Evolutionary conservation across 2,113 vertebrate genomes (phyloP), one percentile per base, ranked within the genome.

Genomic region (Poeciliopsis turrubarensis): DNA sequence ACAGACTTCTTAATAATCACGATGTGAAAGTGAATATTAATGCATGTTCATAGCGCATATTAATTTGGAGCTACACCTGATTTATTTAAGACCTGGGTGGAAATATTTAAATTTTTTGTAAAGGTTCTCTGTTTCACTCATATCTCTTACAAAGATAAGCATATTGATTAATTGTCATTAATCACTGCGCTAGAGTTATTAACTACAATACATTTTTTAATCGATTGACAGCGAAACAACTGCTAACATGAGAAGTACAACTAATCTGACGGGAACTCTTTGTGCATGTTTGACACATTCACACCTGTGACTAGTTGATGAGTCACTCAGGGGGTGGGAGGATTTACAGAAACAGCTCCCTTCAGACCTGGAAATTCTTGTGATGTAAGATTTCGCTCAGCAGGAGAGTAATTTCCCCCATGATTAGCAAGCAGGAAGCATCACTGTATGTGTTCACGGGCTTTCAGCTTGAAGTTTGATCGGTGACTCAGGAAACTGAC

Each of bases 311-410:
- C 54, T 22, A 27, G 60, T 30, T 27, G 30, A 63, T 63, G 54
- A 8, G 7, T 83, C 68, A 66, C 3, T 2, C 73, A 10, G 51
- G 12, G 84, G 81, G 60, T 54, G 65, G 74, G 44, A 78, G 66
- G 76, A 39, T 65, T 79, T 47, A 70, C 65, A 73, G 65, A 79
- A 76, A 73, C 65, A 78, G 67, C 60, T 71, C 72, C 27, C 34
- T 69, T 73, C 37, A 39, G 75, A 81, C 60, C 60, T 74, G 75
- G 79, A 85, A 86, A 87, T 67, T 81, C 76, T 80, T 78, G 65
- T 75, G 72, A 84, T 84, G 75, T 72, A 80, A 83, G n/a, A 25
- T 67, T 81, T 86, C 19, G n/a, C 78, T 68, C 75, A 74, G 79
- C 30, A 44, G 60, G 81, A 60, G 74, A 70, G 74, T 39, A 62